Base-by-base conservation (phyloP, 2,113 vertebrate species). In the Phrynosoma blainvillii region DNA sequence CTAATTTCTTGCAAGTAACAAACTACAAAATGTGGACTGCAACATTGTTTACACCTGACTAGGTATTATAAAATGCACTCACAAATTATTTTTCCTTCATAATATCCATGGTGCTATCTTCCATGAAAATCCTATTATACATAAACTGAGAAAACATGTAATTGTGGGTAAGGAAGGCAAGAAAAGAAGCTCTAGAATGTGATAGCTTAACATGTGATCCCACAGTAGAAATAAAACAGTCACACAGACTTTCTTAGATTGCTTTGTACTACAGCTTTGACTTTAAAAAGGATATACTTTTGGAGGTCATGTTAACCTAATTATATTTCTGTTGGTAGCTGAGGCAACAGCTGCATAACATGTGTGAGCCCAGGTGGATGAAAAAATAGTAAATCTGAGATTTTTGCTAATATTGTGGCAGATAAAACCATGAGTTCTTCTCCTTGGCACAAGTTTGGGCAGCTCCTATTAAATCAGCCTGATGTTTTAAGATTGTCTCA, bases 261-360 rank as follows among this genome's bases (percentile, higher is more conserved):
- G 20, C 89, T 93, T 89, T 85, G 1, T 40, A 76, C 85, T 91
- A 73, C 36, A 56, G 84, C 70, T 91, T 91, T 92, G 27, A 88
- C 89, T 21, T 90, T 88, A 88, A 89, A 65, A 80, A 80, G 59
- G 7, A 30, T 84, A 5, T 36, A 84, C 27, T 84, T 94, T 56
- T 71, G 73, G 81, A 95, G 79, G 93, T 92, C 83, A 85, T 71
- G 1, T 52, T 91, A 90, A 95, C 87, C 66, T 92, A 85, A 92
- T 92, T 94, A 91, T 85, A 79, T 84, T 88, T 77, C 70, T 91
- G 8, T 87, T 93, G 78, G 88, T 82, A 52, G 88, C 88, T 92
- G 91, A 89, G 90, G 59, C 87, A 94, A 95, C 87, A 93, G 89
- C 83, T 94, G 87, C 86, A 85, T 79, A 82, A 20, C 82, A 83